Evolutionary conservation across 2,888 invertebrate genomes (phyloP).

Genomic region (Drosophila anomelani): DNA sequence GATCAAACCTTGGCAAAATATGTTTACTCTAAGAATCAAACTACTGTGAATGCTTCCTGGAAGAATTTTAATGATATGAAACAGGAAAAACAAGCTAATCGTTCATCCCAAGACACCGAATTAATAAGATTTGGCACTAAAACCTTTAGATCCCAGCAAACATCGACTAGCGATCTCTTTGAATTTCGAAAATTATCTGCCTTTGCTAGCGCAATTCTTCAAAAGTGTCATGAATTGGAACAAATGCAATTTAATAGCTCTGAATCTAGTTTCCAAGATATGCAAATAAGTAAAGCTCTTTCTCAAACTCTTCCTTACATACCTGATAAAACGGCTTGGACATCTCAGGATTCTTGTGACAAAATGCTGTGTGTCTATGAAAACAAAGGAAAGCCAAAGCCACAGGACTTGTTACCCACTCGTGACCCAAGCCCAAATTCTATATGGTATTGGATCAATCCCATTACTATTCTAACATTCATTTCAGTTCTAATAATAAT

Average conservation of each 20-base stretch:
- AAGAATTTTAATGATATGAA: background rate
- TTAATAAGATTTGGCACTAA: background rate
- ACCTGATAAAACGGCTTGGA: background rate
- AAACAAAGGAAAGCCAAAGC: background rate
- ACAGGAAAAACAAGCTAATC: background rate
- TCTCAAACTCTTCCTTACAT: background rate
- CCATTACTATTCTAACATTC: background rate
- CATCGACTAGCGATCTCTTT: background rate
- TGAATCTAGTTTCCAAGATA: background rate
- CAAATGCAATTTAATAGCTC: background rate
- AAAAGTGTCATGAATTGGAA: background rate
- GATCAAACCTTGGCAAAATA: background rate
- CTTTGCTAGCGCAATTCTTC: background rate
- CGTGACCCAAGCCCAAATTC: background rate
- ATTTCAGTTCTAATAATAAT: background rate
- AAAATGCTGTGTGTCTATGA: background rate
- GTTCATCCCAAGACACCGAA: background rate
- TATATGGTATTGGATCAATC: background rate
- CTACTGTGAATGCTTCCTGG: background rate
- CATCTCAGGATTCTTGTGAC: background rate
- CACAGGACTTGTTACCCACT: background rate
- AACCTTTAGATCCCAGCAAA: background rate
- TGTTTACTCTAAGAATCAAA: background rate
- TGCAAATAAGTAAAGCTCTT: background rate
- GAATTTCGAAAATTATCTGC: background rate